Percentiles rank a stretch among this genome's conserved stretches.
Conservation (phyloP, 2,888 invertebrate species). For the Drosophila prostipennis region DNA sequence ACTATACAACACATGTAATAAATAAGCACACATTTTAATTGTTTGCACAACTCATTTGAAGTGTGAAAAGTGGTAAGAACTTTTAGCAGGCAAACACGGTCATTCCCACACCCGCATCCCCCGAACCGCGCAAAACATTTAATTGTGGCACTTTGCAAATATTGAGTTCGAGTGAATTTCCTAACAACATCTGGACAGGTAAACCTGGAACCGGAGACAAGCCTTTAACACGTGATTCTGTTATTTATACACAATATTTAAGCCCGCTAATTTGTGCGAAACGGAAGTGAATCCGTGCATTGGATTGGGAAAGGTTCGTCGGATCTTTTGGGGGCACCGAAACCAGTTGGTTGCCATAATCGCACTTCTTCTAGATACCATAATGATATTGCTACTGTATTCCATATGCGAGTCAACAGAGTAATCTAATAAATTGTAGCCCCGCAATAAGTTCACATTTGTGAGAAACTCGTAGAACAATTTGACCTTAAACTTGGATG, state of each 20-base stretch:
- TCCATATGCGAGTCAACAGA: background rate
- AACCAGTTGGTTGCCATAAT: slow-evolving; percentile 28
- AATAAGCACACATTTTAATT: slow-evolving; percentile 24
- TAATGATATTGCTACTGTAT: slow-evolving; percentile 4
- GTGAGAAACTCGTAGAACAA: slow-evolving; percentile 6
- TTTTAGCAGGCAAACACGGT: slow-evolving; percentile 46
- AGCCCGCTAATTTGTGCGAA: slow-evolving; percentile 41
- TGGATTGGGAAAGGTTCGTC: slow-evolving; percentile 15
- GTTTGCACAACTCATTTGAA: slow-evolving; percentile 54
- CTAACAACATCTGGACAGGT: slow-evolving; percentile 50
- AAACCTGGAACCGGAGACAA: slow-evolving; percentile 33
- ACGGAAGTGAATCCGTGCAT: slow-evolving; percentile 38
- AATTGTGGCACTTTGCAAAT: slow-evolving; percentile 60
- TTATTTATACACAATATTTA: slow-evolving; percentile 43
- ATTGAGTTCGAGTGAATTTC: slow-evolving; percentile 54
- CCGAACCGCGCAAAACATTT: slow-evolving; percentile 37
- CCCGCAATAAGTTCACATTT: background rate
- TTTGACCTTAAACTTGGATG: slow-evolving; percentile 50
- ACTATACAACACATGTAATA: slow-evolving; percentile 10
- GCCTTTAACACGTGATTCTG: slow-evolving; percentile 52
- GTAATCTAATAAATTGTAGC: slow-evolving; percentile 5
- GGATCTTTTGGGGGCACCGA: slow-evolving; percentile 20
- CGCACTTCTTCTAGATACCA: background rate
- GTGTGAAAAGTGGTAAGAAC: slow-evolving; percentile 66
- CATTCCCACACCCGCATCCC: background rate